A percentile compares a stretch with the other conserved stretches of the same genome.
Evolutionary conservation across 2,888 invertebrate genomes (phyloP).

Genomic region (Congeria kusceri): DNA sequence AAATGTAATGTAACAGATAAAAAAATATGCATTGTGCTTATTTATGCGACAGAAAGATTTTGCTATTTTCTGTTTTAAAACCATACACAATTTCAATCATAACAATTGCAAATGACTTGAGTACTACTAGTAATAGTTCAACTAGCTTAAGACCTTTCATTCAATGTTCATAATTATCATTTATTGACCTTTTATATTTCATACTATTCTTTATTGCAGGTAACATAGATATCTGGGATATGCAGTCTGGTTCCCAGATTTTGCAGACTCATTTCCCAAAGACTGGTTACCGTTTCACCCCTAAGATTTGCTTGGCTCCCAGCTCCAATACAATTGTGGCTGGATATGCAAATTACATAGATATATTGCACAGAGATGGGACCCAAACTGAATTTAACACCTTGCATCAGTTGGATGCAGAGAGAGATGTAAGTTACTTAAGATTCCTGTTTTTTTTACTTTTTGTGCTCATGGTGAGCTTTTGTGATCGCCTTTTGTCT

Average conservation of each 20-base stretch:
- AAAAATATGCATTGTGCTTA: no score
- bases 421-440: constrained; percentile 23
- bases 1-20: no score
- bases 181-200: no score
- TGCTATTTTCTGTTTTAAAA: no score
- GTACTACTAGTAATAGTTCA: no score
- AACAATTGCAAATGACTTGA: no score
- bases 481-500: no score
- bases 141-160: no score
- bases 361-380: constrained; percentile 36
- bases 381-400: constrained; percentile 33
- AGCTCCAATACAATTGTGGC: constrained; percentile 42
- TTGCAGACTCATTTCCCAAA: constrained; percentile 49
- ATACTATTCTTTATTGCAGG: constrained; percentile 61
- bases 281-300: constrained; percentile 43
- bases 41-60: no score
- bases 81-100: no score
- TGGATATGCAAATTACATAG: constrained; percentile 59
- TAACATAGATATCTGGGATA: constrained; percentile 81
- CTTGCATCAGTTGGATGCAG: constrained; percentile 25
- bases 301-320: constrained; percentile 41
- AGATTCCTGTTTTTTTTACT: neutral
- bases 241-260: constrained; percentile 66
- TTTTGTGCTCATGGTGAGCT: no score
- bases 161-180: no score